phyloP scores from a whole-genome alignment of 2,113 vertebrate species.

The Phylloscopus trochilus region DNA sequence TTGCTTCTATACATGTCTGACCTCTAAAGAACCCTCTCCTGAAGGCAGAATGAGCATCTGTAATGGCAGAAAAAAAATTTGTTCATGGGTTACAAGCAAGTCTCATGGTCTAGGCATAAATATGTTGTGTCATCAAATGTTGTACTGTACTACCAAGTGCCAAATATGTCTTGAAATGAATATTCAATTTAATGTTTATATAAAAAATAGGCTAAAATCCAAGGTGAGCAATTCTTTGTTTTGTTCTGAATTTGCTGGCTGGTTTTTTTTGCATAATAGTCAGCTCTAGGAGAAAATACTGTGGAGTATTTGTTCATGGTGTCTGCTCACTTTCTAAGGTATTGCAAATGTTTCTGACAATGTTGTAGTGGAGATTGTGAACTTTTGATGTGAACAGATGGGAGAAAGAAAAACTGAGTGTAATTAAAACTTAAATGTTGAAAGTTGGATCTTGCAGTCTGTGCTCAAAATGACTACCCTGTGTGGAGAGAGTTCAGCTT shows the following conservation, averaged over 20 bases:
- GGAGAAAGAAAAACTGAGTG: background rate
- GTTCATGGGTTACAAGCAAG: background rate
- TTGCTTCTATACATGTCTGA: background rate
- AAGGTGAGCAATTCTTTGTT: background rate
- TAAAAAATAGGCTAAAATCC: background rate
- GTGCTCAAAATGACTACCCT: background rate
- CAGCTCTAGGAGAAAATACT: background rate
- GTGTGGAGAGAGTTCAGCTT: background rate
- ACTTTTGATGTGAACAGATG: conserved; percentile 1
- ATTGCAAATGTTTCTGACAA: conserved; percentile 21
- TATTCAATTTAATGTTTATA: background rate
- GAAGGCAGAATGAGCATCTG: background rate
- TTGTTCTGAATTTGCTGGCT: background rate
- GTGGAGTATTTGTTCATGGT: background rate
- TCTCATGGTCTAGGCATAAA: background rate
- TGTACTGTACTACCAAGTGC: background rate
- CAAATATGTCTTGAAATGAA: background rate
- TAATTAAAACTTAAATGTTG: conserved; percentile 35
- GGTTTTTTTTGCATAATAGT: background rate
- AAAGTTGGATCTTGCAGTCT: background rate
- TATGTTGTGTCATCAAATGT: background rate
- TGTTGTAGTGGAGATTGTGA: background rate
- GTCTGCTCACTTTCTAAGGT: background rate
- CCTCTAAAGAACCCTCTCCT: background rate
- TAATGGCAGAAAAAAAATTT: background rate